Evolutionary conservation across 2,113 vertebrate species (phyloP).

Genomic region (Calyptommatus sinebrachiatus): DNA sequence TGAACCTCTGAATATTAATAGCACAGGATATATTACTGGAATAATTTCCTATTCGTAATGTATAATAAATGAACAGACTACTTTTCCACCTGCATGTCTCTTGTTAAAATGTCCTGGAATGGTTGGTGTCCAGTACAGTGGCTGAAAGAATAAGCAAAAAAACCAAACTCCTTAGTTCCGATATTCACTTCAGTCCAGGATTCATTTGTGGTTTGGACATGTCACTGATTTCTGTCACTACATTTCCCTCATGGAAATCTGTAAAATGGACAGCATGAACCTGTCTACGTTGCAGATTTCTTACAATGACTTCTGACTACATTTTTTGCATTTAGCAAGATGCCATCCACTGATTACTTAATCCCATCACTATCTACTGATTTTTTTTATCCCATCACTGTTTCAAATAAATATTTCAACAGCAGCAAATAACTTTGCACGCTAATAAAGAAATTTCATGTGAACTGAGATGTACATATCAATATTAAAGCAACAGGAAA

Average conservation of each 20-base stretch:
- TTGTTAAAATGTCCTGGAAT: slow-evolving; percentile 26
- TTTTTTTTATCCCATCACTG: no score
- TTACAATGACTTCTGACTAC: background rate
- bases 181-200: background rate
- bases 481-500: no score
- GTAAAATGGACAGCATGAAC: background rate
- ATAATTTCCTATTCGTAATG: slow-evolving; percentile 43
- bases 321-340: background rate
- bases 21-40: slow-evolving; percentile 29
- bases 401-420: no score
- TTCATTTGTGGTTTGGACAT: background rate
- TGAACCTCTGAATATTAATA: slow-evolving; percentile 24
- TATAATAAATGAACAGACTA: slow-evolving; percentile 22
- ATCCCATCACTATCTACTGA: no score
- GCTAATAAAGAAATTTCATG: background rate
- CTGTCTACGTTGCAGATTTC: background rate
- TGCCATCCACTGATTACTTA: background rate
- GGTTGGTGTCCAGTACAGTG: background rate
- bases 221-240: background rate
- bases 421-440: background rate
- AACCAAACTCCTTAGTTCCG: background rate
- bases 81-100: slow-evolving; percentile 10
- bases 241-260: background rate
- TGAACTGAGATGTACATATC: no score
- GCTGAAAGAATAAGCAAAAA: background rate